Conservation (phyloP, 2,888 invertebrate genomes). For the Ditula angustiorana region DNA sequence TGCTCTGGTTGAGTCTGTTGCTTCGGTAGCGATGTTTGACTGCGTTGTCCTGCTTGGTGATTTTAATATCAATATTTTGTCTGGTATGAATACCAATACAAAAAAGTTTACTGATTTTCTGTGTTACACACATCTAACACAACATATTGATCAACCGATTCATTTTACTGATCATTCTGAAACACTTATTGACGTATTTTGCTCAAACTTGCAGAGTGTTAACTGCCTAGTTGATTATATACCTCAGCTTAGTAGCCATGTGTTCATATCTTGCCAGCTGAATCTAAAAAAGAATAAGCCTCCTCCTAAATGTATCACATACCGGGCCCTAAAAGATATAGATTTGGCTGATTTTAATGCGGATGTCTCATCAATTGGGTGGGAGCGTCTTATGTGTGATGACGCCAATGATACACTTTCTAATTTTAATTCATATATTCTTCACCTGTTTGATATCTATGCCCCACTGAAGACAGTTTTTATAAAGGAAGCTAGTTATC, state of each 20-base stretch:
- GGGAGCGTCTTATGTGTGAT: background rate
- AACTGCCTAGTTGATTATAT: background rate
- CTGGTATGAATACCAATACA: background rate
- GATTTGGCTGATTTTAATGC: background rate
- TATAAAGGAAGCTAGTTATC: background rate
- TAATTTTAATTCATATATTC: background rate
- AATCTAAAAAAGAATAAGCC: background rate
- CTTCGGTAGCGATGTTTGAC: slow-evolving; percentile 31
- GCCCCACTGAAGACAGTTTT: background rate
- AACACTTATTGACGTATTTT: background rate
- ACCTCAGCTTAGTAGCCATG: background rate
- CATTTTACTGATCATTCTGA: background rate
- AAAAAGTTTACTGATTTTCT: slow-evolving; percentile 32
- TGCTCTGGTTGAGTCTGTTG: slow-evolving; percentile 36
- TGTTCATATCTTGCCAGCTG: background rate
- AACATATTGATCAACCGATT: slow-evolving; percentile 26
- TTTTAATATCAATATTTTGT: slow-evolving; percentile 32
- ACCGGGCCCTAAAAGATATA: background rate
- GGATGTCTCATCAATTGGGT: background rate
- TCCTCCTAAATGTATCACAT: background rate
- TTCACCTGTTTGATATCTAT: background rate
- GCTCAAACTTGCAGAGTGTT: background rate
- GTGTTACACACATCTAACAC: slow-evolving; percentile 24
- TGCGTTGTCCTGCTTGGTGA: slow-evolving; percentile 36
- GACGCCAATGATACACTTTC: background rate